Base-by-base conservation (phyloP, 2,113 vertebrate genomes). In the Asarcornis scutulata region DNA sequence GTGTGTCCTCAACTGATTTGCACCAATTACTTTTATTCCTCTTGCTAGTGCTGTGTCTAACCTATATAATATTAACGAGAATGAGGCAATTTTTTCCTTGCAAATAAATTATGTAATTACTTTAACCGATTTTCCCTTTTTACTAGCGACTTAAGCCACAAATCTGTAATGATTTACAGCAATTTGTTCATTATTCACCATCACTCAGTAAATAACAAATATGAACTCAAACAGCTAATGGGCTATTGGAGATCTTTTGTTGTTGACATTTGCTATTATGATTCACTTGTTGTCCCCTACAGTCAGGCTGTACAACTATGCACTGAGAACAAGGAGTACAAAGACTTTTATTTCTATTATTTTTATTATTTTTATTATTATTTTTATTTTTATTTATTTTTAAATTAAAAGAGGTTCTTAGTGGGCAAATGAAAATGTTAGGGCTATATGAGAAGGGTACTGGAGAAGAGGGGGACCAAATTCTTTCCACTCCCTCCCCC, bases 201-300 rank as follows among this genome's bases (percentile, higher is more conserved):
- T 82, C 80, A 88, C 67, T 94, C 90, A 91, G 88, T 86, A 96
- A 95, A 96, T 93, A 96, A 93, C 16, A 94, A 96, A 90, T 58
- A 95, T 84, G 80, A 97, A 86, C 73, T 91, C 76, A 75, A 91
- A 88, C 62, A 95, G 83, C 92, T 95, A 93, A 96, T 92, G 86
- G 95, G 92, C 80, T 96, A 88, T 46, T 36, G 62, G 83, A 96
- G 93, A 92, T 92, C 64, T 91, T 93, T 94, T 90, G 73, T 88
- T 96, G 88, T 73, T 95, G 95, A 96, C 92, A 96, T 91, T 92
- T 96, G 76, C 76, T 94, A 66, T 84, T 96, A 86, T 91, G 91
- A 96, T 88, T 94, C 88, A 92, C 80, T 4, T 9, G 62, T 88
- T 3, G 0, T 91, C 83, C 85, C 76, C 88, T 95, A 56, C 77